Evolutionary conservation across 2,797 vertebrate genomes (phyloP).

Genomic region (Scleropages formosus): DNA sequence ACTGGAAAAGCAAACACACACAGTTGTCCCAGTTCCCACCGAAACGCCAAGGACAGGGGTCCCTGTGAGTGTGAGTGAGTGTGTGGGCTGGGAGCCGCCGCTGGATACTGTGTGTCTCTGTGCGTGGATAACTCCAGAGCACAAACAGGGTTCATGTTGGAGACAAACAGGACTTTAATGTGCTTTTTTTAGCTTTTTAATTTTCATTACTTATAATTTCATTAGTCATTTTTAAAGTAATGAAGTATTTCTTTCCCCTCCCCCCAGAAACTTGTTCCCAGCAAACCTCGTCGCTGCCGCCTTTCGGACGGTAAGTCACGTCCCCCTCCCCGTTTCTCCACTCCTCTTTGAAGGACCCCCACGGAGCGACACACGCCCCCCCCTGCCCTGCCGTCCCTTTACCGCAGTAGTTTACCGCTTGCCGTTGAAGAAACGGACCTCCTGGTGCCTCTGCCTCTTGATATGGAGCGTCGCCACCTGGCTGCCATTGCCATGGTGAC

Average conservation of each 20-base stretch:
- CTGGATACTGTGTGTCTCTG: too few relatives aligned
- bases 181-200: too few relatives aligned
- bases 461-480: not conserved
- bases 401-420: not conserved
- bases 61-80: not conserved
- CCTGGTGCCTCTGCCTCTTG: not conserved
- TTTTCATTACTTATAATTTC: too few relatives aligned
- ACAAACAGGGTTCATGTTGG: not conserved
- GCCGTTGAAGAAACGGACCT: slow-evolving; percentile 1
- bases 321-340: not conserved
- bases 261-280: slow-evolving; percentile 91
- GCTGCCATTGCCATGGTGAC: not conserved
- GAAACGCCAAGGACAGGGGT: not conserved
- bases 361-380: too few relatives aligned
- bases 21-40: not conserved
- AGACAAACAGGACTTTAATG: too few relatives aligned
- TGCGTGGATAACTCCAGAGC: not conserved
- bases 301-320: slow-evolving; percentile 84
- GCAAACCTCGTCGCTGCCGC: slow-evolving; percentile 90
- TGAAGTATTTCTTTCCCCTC: slow-evolving; percentile 13
- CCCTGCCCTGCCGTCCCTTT: not conserved
- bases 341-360: too few relatives aligned
- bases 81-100: not conserved
- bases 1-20: not conserved
- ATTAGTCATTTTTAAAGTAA: not conserved